Evolutionary conservation across 1,140 invertebrate species (phyloP).

Genomic region (Pteromalus puparum): DNA sequence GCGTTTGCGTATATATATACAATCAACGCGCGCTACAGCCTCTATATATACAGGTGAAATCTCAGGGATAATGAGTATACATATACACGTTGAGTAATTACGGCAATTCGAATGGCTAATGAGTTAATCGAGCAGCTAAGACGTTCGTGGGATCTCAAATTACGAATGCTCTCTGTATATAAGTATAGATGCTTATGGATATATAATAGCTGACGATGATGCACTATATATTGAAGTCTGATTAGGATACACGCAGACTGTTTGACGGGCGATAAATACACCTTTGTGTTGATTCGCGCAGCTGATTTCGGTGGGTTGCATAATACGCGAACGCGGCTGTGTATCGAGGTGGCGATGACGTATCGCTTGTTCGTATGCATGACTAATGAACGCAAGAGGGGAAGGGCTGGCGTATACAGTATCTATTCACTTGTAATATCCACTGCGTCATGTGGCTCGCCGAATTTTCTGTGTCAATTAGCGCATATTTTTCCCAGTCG

Average conservation of each 20-base stretch:
- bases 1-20: no score
- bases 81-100: no score
- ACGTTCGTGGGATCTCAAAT: constrained; percentile 5
- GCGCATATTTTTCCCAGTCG: not conserved
- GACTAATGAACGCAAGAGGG: constrained; percentile 16
- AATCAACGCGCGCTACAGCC: not conserved
- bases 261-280: constrained; percentile 57
- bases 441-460: not conserved
- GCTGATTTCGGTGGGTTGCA: not conserved
- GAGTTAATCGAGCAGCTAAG: constrained; percentile 21
- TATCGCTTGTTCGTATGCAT: constrained; percentile 8
- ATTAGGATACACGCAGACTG: constrained; percentile 55
- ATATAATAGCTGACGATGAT: not conserved
- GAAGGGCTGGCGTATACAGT: not conserved
- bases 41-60: not conserved
- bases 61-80: not conserved
- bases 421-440: not conserved
- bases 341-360: constrained; percentile 5
- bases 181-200: not conserved
- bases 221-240: constrained; percentile 53
- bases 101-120: constrained; percentile 31
- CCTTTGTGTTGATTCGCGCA: constrained; percentile 27
- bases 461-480: not conserved
- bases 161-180: not conserved
- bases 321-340: not conserved